Base-by-base conservation (phyloP, 2,888 invertebrate species). In the Ichneumon xanthorius region DNA sequence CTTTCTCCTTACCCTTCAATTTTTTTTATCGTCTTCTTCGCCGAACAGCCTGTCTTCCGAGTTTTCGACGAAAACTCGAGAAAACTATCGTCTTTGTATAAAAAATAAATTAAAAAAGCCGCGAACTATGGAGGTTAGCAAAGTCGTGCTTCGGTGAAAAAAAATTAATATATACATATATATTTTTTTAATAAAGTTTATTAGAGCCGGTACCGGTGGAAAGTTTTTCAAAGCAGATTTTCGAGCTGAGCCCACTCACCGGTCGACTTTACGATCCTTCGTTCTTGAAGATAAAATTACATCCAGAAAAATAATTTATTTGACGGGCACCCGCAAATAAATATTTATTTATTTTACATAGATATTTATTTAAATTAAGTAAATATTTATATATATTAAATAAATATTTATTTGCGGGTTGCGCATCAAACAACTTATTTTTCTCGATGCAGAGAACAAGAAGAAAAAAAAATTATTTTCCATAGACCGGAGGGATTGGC, bases 141-240 rank as follows among this genome's bases (percentile, higher is more conserved):
- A 19, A 50, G 26, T n/a, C 53, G 71, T 19, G 19, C 53, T 50
- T 50, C 55, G 33, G n/a, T 30, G 33, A 11, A 71, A 33, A 55
- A 4, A 45, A 68, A 37, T 37, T 16, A 6, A 40, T 67, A 67
- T 40, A 26, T 22, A 61, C 30, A 26, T 26, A 61, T 16, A 33
- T 33, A n/a, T 72, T 16, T 50, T 63, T 61, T 67, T 68, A 14
- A 61, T 48, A 37, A 68, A 67, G 61, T 83, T 68, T 22, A 58
- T 50, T 33, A 50, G 40, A 48, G 40, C 55, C 14, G 48, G 22
- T 61, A 33, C 14, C 50, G 70, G 48, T 37, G 63, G 26, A 79
- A 19, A 83, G 55, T 79, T 78, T 50, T 70, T 55, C 63, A n/a
- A 70, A 50, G 63, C 40, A 40, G 70, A 70, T 40, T 80, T 80